These are phyloP conservation scores for Halcyon smyrnensis DNA, from an alignment of 2,797 vertebrate species.

Conservation along the genomic window DNA sequence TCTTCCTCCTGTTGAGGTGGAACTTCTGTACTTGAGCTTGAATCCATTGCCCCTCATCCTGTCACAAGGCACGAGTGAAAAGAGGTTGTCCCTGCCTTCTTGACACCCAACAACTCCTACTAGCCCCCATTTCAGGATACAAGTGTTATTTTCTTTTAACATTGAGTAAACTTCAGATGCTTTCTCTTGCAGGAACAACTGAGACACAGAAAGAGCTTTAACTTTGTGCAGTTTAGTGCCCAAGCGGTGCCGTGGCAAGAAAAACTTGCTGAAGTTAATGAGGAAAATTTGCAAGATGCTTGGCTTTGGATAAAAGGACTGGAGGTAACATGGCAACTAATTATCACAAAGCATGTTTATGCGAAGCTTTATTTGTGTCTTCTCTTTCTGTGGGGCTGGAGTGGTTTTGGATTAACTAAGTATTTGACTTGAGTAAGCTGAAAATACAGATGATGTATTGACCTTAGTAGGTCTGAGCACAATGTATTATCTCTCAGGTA, in stretches of 20 bases:
- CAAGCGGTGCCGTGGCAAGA: conserved; percentile 78
- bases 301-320: conserved; percentile 81
- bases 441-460: background rate
- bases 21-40: too few species aligned
- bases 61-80: too few species aligned
- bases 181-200: conserved; percentile 82
- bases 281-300: conserved; percentile 77
- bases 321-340: conserved; percentile 73
- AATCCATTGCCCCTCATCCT: too few species aligned
- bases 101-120: background rate
- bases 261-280: conserved; percentile 80
- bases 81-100: too few species aligned
- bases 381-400: background rate
- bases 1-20: too few species aligned
- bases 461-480: background rate
- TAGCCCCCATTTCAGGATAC: background rate
- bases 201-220: conserved; percentile 81
- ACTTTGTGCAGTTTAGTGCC: conserved; percentile 83
- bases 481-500: background rate
- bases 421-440: background rate
- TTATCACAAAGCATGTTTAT: background rate
- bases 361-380: background rate
- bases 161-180: conserved; percentile 1
- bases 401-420: background rate
- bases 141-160: background rate